Conservation (phyloP, 2,113 vertebrate species). For the Pangasianodon hypophthalmus region DNA sequence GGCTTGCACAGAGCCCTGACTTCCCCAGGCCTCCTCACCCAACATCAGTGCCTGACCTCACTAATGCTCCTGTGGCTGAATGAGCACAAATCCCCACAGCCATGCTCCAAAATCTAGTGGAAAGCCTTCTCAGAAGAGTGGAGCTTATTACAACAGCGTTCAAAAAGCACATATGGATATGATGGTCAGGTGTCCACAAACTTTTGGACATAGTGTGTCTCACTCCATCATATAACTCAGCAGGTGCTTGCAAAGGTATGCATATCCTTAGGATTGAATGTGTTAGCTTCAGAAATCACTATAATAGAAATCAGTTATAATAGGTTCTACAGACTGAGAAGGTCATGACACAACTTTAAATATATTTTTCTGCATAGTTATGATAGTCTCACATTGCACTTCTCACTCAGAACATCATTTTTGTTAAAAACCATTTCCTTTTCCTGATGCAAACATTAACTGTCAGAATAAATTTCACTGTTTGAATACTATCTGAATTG, state of each 20-base stretch:
- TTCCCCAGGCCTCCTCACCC: not conserved
- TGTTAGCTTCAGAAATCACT: not conserved
- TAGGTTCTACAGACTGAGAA: not conserved
- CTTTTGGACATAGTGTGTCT: not conserved
- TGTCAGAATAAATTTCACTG: not conserved
- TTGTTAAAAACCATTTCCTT: not conserved
- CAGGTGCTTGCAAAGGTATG: not conserved
- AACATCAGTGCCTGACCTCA: not conserved
- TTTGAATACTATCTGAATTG: not conserved
- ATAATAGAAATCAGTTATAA: too few relatives aligned
- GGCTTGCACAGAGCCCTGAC: not conserved
- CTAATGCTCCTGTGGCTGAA: not conserved
- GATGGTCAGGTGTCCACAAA: not conserved
- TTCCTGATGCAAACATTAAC: not conserved
- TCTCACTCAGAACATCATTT: not conserved
- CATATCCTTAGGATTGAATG: not conserved
- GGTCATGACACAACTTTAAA: not conserved
- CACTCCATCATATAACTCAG: not conserved
- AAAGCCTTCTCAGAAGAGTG: not conserved
- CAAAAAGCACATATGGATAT: not conserved
- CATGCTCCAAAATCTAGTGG: not conserved
- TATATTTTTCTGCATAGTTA: not conserved
- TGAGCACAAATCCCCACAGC: not conserved
- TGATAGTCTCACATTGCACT: not conserved
- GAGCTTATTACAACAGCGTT: not conserved